Evolutionary conservation across 2,797 vertebrate species (phyloP), one percentile per base, ranked within the genome.

Genomic region (Pseudomugil tenellus): DNA sequence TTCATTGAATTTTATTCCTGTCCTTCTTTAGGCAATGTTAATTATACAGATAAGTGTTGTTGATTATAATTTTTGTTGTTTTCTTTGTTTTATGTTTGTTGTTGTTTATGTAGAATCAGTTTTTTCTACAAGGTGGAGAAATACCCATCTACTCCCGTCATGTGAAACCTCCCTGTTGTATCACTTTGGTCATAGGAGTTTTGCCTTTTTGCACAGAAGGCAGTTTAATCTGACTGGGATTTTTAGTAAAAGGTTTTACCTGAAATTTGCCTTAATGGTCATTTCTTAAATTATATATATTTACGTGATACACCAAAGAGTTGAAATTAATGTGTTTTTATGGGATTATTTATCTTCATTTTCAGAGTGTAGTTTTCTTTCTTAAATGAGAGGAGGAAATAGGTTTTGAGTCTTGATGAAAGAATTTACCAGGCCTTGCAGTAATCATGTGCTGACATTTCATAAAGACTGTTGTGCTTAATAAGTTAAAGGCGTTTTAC

Each of bases 151-250:
- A 10, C 32, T 32, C 26, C 13, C 58, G n/a, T 63, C 43, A 29
- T 63, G 43, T 5, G 48, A 71, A 51, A 21, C 26, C 39, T 56
- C 23, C 60, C 59, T 62, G 10, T 29, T n/a, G n/a, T n/a, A n/a
- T n/a, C n/a, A n/a, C n/a, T n/a, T n/a, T n/a, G n/a, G n/a, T n/a
- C n/a, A n/a, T 6, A 17, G 4, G 23, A 26, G 41, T 29, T 56
- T 51, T 48, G 25, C 41, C 12, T 49, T 28, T 37, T 43, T 55
- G 39, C 9, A 2, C 23, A 7, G 7, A 21, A 61, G 26, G 53
- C 25, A 51, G 6, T 21, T 41, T 19, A 49, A 8, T 61, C 52
- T 46, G 43, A 67, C 9, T 8, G 39, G 17, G 17, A 43, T 46
- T 46, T 46, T 46, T 46, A 43, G 19, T 19, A 16, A 46, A 51